Evolutionary conservation across 2,113 vertebrate genomes (phyloP).

Genomic region (Apaloderma vittatum): DNA sequence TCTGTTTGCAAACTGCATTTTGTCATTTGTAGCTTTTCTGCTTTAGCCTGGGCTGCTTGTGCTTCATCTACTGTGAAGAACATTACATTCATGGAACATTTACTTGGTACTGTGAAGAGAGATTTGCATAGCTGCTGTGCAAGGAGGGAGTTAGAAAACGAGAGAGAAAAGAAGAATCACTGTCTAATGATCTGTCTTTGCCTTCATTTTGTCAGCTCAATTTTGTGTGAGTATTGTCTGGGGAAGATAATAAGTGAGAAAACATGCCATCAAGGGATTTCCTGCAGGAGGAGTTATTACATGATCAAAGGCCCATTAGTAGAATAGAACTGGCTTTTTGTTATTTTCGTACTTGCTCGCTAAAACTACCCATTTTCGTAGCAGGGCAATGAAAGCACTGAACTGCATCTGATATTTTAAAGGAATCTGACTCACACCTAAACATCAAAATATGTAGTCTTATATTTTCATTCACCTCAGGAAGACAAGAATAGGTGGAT

Average conservation of each 20-base stretch:
- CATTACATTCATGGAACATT: slow-evolving; percentile 26
- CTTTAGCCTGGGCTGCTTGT: not conserved
- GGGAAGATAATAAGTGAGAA: slow-evolving; percentile 27
- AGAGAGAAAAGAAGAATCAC: not conserved
- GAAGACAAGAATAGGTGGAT: not conserved
- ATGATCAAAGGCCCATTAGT: not conserved
- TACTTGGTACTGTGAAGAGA: slow-evolving; percentile 10
- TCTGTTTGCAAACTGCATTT: not conserved
- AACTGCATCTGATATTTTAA: not conserved
- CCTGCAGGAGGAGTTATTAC: not conserved
- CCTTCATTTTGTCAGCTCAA: not conserved
- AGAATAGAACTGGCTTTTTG: not conserved
- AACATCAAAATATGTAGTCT: not conserved
- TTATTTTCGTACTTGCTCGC: not conserved
- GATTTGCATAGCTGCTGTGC: not conserved
- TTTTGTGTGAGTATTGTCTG: not conserved
- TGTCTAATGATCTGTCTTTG: slow-evolving; percentile 21
- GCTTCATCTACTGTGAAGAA: slow-evolving; percentile 53
- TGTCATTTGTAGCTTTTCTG: slow-evolving; percentile 3
- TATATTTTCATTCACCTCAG: not conserved
- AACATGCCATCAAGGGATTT: slow-evolving; percentile 28
- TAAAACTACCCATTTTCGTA: not conserved
- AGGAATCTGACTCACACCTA: not conserved
- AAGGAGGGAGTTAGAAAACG: not conserved
- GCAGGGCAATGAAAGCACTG: not conserved